Conservation (phyloP, 1,140 invertebrate species). For the Macrotrachela quadricornifera region DNA sequence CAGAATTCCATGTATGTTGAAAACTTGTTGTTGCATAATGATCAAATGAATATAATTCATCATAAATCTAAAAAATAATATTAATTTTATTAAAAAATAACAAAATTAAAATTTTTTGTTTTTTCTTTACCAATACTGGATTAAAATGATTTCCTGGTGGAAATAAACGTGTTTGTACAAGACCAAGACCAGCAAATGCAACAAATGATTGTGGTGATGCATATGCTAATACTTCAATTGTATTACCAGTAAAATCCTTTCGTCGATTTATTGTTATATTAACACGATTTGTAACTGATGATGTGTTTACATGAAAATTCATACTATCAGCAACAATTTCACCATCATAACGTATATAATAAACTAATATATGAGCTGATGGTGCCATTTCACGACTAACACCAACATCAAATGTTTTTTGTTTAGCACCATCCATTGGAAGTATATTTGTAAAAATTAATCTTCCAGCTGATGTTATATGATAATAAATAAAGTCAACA, state of each 20-base stretch:
- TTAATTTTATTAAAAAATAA: too few relatives aligned
- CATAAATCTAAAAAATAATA: background rate
- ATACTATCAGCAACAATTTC: constrained; percentile 69
- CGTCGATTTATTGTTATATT: constrained; percentile 67
- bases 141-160: too few relatives aligned
- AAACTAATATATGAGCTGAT: constrained; percentile 64
- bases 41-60: constrained; percentile 8
- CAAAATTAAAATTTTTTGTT: too few relatives aligned
- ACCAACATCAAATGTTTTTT: constrained; percentile 61
- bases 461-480: constrained; percentile 25
- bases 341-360: constrained; percentile 54
- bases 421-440: constrained; percentile 20
- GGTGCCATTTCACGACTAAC: constrained; percentile 82
- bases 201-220: constrained; percentile 79
- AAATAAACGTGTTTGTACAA: constrained; percentile 3
- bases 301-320: constrained; percentile 80
- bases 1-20: constrained; percentile 4
- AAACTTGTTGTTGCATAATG: constrained; percentile 5
- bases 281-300: constrained; percentile 42
- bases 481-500: constrained; percentile 65
- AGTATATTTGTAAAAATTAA: constrained; percentile 25
- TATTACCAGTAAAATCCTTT: constrained; percentile 70
- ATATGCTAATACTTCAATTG: constrained; percentile 66
- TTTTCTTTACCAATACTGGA: too few relatives aligned
- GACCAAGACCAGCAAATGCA: constrained; percentile 61